Base-by-base conservation (phyloP, 2,113 vertebrate species). In the Cyanoramphus novaezelandiae region DNA sequence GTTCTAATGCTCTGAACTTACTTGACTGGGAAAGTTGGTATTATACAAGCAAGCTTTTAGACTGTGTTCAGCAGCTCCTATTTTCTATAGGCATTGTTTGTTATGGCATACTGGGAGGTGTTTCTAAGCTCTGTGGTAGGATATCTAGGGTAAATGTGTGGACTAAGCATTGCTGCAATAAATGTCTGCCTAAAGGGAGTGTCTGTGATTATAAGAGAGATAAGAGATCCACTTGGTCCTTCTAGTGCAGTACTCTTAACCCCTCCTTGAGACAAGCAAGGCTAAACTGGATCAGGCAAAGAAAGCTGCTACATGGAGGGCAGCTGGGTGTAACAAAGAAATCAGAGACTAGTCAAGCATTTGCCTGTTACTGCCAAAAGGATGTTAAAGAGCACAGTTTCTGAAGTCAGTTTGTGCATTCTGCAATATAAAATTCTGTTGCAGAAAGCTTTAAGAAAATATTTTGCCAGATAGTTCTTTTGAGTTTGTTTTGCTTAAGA, bases 51-150 rank as follows among this genome's bases (percentile, higher is more conserved):
- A 19, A n/a, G 16, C 55, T 79, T 87, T 87, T 35, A 70, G 39
- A 25, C 46, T 14, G 18, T 62, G 55, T 70, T 37, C 23, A 72
- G 84, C 49, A 44, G 63, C 75, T 71, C 63, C 69, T 80, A 43
- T 0, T 44, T 63, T 17, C 41, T 86, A 29, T 41, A 44, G 67
- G 37, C 13, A 2, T 29, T 5, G 1, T 79, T 63, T 82, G 24
- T 11, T 29, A 1, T 0, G 6, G 35, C 31, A 25, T 7, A 11
- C 1, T 67, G 43, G n/a, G 41, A 71, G 50, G 28, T 2, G 11
- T 67, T 69, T 39, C 49, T 39, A 12, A 83, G 49, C 50, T 62
- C 49, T 79, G 41, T 57, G 64, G 41, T 27, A 41, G 28, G 41
- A 49, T 72, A 52, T 37, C 15, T 49, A 39, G 28, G 28, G 67